Evolutionary conservation across 2,113 vertebrate genomes (phyloP).

Genomic region (Ceuthmochares aereus): DNA sequence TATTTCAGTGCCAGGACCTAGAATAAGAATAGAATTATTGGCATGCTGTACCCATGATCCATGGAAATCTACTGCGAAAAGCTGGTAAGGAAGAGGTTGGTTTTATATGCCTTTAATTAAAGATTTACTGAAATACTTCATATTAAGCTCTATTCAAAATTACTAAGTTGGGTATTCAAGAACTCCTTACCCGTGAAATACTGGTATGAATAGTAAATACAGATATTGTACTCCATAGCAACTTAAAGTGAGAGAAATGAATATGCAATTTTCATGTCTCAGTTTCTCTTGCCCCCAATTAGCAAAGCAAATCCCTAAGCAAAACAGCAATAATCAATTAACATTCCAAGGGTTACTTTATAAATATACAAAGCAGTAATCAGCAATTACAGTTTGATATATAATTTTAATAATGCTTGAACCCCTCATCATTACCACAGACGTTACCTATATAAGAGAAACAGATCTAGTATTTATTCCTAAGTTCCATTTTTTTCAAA

Average conservation of each 20-base stretch:
- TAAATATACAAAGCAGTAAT: constrained; percentile 20
- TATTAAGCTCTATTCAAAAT: constrained; percentile 32
- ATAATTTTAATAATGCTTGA: background rate
- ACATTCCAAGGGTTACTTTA: constrained; percentile 26
- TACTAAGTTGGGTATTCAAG: constrained; percentile 22
- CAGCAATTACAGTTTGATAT: constrained; percentile 12
- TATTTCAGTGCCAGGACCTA: background rate
- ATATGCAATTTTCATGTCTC: constrained; percentile 32
- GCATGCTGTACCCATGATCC: background rate
- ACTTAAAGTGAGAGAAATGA: constrained; percentile 21
- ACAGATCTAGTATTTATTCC: background rate
- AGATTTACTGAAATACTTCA: constrained; percentile 39
- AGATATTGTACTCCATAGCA: constrained; percentile 48
- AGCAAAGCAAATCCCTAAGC: constrained; percentile 23
- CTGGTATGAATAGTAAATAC: constrained; percentile 69
- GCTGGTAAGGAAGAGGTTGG: background rate
- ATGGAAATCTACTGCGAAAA: constrained; percentile 50
- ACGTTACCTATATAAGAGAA: background rate
- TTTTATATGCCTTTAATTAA: constrained; percentile 45
- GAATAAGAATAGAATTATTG: constrained; percentile 24
- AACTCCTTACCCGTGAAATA: constrained; percentile 30
- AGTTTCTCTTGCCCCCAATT: constrained; percentile 23
- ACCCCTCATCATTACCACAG: background rate
- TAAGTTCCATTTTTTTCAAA: background rate
- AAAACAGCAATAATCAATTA: constrained; percentile 46